A percentile compares a stretch with the other conserved stretches of the same genome.
Evolutionary conservation across 2,888 invertebrate genomes (phyloP).

Genomic region (Pterobdella sp.): DNA sequence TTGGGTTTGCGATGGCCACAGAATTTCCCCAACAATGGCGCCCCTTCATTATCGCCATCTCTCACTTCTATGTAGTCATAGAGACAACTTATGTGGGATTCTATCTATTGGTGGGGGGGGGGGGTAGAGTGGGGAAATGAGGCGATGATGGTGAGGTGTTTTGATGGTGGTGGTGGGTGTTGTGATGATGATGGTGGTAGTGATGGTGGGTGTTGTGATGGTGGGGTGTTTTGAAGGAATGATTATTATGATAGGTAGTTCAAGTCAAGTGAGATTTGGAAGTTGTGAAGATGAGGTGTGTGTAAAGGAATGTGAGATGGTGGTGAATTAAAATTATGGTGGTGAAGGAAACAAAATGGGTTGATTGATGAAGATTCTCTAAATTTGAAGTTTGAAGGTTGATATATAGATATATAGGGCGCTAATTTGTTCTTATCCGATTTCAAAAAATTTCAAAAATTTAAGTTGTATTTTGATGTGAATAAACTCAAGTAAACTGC

Average conservation of each 20-base stretch:
- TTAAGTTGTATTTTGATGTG: too few relatives aligned
- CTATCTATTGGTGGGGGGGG: slow-evolving; percentile 59
- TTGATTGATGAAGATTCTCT: too few relatives aligned
- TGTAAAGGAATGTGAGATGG: background rate
- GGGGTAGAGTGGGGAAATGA: background rate
- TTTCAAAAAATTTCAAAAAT: too few relatives aligned
- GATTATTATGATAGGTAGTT: background rate
- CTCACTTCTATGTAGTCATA: slow-evolving; percentile 93
- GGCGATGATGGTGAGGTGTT: background rate
- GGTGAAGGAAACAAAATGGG: too few relatives aligned
- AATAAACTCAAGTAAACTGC: too few relatives aligned
- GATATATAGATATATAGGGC: too few relatives aligned
- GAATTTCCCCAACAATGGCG: slow-evolving; percentile 74
- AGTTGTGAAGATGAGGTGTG: background rate
- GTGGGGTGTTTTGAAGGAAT: background rate
- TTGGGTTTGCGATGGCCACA: slow-evolving; percentile 91
- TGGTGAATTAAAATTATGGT: too few relatives aligned
- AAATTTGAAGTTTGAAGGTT: too few relatives aligned
- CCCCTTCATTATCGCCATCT: slow-evolving; percentile 75
- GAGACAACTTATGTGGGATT: slow-evolving; percentile 94
- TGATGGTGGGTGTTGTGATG: background rate
- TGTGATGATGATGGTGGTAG: background rate
- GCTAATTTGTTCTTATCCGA: too few relatives aligned
- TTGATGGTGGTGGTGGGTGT: background rate
- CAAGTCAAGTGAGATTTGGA: background rate